Evolutionary conservation across 2,797 vertebrate genomes (phyloP).

Genomic region (Helicolenus hilgendorfi): DNA sequence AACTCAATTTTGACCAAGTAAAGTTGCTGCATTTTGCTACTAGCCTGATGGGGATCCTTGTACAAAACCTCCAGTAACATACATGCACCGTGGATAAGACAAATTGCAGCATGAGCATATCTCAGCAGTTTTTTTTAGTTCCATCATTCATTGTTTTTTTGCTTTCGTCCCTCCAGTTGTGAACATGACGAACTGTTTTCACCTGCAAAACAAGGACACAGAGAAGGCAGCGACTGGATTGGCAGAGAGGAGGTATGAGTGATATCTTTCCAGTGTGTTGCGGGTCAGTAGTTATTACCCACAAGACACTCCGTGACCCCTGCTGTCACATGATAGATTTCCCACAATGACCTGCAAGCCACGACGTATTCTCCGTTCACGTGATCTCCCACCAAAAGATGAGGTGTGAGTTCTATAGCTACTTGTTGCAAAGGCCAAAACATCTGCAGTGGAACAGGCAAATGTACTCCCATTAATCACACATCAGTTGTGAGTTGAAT

Average conservation of each 20-base stretch:
- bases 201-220: conserved; percentile 33
- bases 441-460: conserved; percentile 31
- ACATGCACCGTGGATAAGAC: neutral
- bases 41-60: neutral
- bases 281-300: conserved; percentile 63
- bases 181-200: conserved; percentile 18
- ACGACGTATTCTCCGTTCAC: conserved; percentile 9
- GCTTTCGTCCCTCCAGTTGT: neutral
- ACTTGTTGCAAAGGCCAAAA: conserved; percentile 29
- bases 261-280: conserved; percentile 35
- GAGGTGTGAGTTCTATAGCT: conserved; percentile 19
- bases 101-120: neutral
- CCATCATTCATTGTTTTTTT: conserved; percentile 14
- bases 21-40: neutral
- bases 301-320: conserved; percentile 43
- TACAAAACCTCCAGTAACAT: neutral
- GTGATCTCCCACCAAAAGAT: neutral
- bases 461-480: conserved; percentile 76
- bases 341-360: conserved; percentile 29
- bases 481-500: conserved; percentile 75
- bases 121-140: neutral
- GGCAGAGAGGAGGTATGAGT: conserved; percentile 39
- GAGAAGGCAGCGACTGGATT: neutral
- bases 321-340: conserved; percentile 58
- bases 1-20: neutral